Conservation (phyloP, 2,797 vertebrate species). For the Parotocinclus haroldoi region DNA sequence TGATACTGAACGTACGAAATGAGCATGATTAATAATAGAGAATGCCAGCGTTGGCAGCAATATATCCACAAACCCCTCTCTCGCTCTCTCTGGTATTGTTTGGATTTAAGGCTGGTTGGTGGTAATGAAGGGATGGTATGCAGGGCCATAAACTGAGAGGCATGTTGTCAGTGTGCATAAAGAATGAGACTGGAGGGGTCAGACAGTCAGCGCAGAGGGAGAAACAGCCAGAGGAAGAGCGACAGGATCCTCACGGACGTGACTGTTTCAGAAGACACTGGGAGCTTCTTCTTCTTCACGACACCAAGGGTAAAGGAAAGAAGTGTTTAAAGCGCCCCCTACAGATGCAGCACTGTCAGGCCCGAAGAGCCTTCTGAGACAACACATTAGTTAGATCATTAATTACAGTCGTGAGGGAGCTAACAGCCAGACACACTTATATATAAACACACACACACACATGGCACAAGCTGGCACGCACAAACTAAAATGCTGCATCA, state of each 20-base stretch:
- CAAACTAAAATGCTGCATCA: slow-evolving; percentile 16
- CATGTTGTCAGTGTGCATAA: slow-evolving; percentile 91
- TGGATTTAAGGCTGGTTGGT: slow-evolving; percentile 77
- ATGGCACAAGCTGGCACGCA: neutral
- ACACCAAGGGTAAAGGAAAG: slow-evolving; percentile 4
- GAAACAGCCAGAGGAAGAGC: slow-evolving; percentile 29
- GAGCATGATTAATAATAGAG: slow-evolving; percentile 89
- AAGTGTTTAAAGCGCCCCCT: slow-evolving; percentile 43
- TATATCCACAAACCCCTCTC: slow-evolving; percentile 16
- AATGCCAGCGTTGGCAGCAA: slow-evolving; percentile 85
- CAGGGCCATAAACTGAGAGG: slow-evolving; percentile 87
- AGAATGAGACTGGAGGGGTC: slow-evolving; percentile 90
- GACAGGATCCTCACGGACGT: slow-evolving; percentile 18
- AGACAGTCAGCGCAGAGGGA: slow-evolving; percentile 58
- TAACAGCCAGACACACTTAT: slow-evolving; percentile 42
- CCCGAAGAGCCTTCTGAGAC: slow-evolving; percentile 39
- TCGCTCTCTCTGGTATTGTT: slow-evolving; percentile 50
- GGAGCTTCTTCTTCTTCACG: slow-evolving; percentile 22
- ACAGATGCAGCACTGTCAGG: slow-evolving; percentile 26
- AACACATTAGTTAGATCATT: slow-evolving; percentile 50
- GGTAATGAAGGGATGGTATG: slow-evolving; percentile 96
- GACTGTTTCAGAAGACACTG: slow-evolving; percentile 49
- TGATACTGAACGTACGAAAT: slow-evolving; percentile 76
- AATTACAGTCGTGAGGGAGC: slow-evolving; percentile 47
- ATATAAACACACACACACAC: slow-evolving; percentile 41